Percentiles rank a stretch among this genome's conserved stretches.
phyloP scores from a whole-genome alignment of 1,140 invertebrate genomes.

The Monochamus saltuarius region DNA sequence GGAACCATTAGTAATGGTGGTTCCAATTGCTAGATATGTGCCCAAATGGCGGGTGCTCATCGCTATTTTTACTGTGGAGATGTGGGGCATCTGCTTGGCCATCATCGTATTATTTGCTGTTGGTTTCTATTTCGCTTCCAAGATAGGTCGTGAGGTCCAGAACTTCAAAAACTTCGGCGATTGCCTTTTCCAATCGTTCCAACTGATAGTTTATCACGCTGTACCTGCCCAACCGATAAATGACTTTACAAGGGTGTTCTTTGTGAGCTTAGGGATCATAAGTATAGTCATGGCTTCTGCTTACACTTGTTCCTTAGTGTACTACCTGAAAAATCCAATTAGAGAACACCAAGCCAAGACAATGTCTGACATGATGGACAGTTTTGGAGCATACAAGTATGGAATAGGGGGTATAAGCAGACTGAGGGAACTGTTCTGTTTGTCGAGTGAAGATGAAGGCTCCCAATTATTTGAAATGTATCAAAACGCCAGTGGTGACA shows the following conservation, averaged over 20 bases:
- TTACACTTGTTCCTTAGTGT: slow-evolving; percentile 12
- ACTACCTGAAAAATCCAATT: slow-evolving; percentile 15
- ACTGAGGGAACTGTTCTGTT: neutral
- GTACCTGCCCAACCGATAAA: neutral
- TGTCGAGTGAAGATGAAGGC: neutral
- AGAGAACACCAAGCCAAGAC: slow-evolving; percentile 1
- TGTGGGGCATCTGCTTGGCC: slow-evolving; percentile 19
- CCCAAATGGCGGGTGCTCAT: slow-evolving; percentile 25
- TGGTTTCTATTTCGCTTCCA: slow-evolving; percentile 1
- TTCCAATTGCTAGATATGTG: slow-evolving; percentile 21
- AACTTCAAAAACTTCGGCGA: neutral
- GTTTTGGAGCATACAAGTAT: neutral
- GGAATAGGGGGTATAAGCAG: neutral
- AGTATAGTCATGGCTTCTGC: slow-evolving; percentile 13
- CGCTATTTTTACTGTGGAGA: slow-evolving; percentile 20
- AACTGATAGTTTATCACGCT: slow-evolving; percentile 5
- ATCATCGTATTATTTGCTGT: slow-evolving; percentile 6
- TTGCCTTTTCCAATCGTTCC: slow-evolving; percentile 1
- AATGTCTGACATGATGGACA: neutral
- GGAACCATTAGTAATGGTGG: slow-evolving; percentile 21
- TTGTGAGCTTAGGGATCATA: neutral
- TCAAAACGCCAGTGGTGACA: neutral
- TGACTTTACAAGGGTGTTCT: slow-evolving; percentile 7
- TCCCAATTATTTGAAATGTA: neutral
- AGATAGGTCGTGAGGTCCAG: neutral